Base-by-base conservation (phyloP, 2,797 vertebrate genomes). In the Hippoglossus hippoglossus region DNA sequence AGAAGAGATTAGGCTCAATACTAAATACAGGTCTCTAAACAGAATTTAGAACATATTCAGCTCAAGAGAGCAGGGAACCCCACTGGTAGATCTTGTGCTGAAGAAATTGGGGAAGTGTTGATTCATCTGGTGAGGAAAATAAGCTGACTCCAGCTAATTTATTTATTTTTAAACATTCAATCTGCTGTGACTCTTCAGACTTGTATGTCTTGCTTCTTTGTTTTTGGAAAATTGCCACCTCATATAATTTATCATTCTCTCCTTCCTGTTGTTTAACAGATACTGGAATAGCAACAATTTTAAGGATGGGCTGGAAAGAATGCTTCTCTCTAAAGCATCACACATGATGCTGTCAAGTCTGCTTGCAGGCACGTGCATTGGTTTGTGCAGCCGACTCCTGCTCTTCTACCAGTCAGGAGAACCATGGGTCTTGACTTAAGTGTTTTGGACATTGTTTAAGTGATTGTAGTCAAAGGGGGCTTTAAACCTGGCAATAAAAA, bases 1-100 rank as follows among this genome's bases (percentile, higher is more conserved):
- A 19, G 26, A 50, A 54, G 28, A n/a, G 53, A 73, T 80, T 68
- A 68, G 44, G 24, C 22, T 50, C n/a, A 63, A 77, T 31, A 50
- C 46, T 75, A 31, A 47, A 57, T 58, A 67, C 49, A 10, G 7
- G 2, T 2, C 34, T 34, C 34, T 34, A 55, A 52, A 50, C 58
- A 18, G 54, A 62, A 58, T 31, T 71, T 60, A 74, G 52, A 28
- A 52, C 34, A 68, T 22, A 24, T 50, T 53, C 54, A 63, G 39
- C 41, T 18, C 21, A 54, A 44, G 34, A 3, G 10, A 70, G 55
- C 47, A 69, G 1, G 6, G 12, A 19, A 31, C 15, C n/a, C 50
- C 25, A 39, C 12, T 13, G 12, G 36, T 39, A 46, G 44, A 46
- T 19, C 11, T 41, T 16, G 41, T 15, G 41, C 16, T 44, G 41